phyloP scores from a whole-genome alignment of 2,888 invertebrate genomes.

The Limenitis camilla region DNA sequence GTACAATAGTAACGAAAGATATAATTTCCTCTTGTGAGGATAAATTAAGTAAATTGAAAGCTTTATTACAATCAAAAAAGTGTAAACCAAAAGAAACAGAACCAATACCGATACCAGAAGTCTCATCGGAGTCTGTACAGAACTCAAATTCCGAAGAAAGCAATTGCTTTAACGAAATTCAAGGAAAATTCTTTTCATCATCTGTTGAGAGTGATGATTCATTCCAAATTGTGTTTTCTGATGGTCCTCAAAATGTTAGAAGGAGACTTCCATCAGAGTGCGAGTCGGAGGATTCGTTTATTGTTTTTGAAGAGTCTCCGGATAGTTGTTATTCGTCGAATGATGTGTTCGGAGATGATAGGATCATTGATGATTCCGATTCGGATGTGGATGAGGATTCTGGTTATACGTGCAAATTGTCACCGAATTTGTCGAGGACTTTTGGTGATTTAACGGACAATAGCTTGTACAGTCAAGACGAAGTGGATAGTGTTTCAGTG shows the following conservation, averaged over 20 bases:
- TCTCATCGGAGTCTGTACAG: constrained; percentile 19
- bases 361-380: constrained; percentile 21
- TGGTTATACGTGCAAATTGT: constrained; percentile 16
- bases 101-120: constrained; percentile 17
- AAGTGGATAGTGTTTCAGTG: constrained; percentile 47
- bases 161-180: constrained; percentile 55
- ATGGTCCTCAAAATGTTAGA: constrained; percentile 35
- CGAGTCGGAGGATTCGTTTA: constrained; percentile 76
- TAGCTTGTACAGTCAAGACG: constrained; percentile 52
- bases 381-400: constrained; percentile 26
- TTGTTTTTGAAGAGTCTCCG: constrained; percentile 64
- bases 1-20: constrained; percentile 27
- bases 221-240: constrained; percentile 64
- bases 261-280: constrained; percentile 57
- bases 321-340: constrained; percentile 57
- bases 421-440: constrained; percentile 42
- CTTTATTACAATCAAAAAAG: constrained; percentile 27
- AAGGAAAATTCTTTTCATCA: constrained; percentile 47
- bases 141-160: constrained; percentile 25
- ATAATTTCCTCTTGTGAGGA: constrained; percentile 54
- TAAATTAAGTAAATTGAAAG: constrained; percentile 52
- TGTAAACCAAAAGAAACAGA: background rate
- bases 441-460: constrained; percentile 57
- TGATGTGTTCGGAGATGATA: constrained; percentile 52
- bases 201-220: constrained; percentile 59